These are phyloP conservation scores for Amiota minor DNA, from an alignment of 2,888 invertebrate species.

Conservation along the genomic window DNA sequence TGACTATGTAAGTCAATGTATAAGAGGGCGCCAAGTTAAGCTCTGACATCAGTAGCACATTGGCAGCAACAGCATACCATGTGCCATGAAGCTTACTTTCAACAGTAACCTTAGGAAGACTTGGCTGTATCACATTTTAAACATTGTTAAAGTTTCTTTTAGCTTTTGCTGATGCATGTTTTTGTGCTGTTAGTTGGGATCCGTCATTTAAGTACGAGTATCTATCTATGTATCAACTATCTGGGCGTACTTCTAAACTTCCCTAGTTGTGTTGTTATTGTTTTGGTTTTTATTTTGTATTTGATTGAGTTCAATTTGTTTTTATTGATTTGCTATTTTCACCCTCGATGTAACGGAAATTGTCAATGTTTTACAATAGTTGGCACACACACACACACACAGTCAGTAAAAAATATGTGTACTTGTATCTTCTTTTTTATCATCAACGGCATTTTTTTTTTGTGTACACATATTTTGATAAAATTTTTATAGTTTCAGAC, in stretches of 20 bases:
- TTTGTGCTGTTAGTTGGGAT: not conserved
- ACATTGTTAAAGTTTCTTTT: slow-evolving; percentile 64
- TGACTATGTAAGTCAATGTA: no score
- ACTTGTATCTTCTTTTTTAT: not conserved
- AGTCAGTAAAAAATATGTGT: no score
- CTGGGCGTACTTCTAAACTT: not conserved
- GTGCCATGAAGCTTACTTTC: not conserved
- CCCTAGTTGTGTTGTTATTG: slow-evolving; percentile 6
- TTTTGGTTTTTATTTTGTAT: slow-evolving; percentile 38
- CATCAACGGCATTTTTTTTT: not conserved
- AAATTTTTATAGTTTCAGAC: not conserved
- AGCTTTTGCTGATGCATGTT: slow-evolving; percentile 36
- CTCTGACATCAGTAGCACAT: no score
- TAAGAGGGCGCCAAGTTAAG: no score
- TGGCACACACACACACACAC: not conserved
- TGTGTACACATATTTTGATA: slow-evolving; percentile 46
- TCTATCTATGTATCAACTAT: not conserved
- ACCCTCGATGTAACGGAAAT: slow-evolving; percentile 68
- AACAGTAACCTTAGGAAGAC: slow-evolving; percentile 26
- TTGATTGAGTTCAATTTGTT: slow-evolving; percentile 70
- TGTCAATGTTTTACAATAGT: slow-evolving; percentile 71
- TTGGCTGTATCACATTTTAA: slow-evolving; percentile 60
- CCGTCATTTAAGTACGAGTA: not conserved
- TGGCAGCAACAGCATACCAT: no score
- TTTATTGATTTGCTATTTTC: slow-evolving; percentile 71